Base-by-base conservation (phyloP, 2,797 vertebrate species). In the Octomys mimax region DNA sequence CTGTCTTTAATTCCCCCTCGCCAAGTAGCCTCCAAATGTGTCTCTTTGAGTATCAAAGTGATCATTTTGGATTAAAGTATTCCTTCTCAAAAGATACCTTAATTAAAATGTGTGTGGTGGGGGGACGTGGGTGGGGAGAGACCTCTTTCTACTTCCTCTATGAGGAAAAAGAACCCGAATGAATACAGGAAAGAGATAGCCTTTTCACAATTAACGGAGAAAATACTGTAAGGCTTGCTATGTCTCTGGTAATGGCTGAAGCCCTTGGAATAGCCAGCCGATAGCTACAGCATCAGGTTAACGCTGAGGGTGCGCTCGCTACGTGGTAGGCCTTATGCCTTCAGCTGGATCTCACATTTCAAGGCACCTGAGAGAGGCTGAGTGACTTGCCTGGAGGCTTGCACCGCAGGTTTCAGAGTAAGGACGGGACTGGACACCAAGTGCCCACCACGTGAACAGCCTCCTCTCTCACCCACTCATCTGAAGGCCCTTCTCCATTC, bases 31-130 rank as follows among this genome's bases (percentile, higher is more conserved):
- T 96, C 97, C 97, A 97, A 97, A 97, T 96, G 96, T 96, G 96
- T 96, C 95, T 95, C 91, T 96, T 93, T 73, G 94, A 92, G 97
- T 97, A 96, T 95, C 96, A 97, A 84, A 97, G 88, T 90, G 96
- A 97, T 97, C 97, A 94, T 82, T 96, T 96, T 87, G 96, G 97
- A 97, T 97, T 97, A 96, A 96, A 97, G 96, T 96, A 95, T 96
- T 97, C 91, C 88, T 97, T 96, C 93, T 93, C 91, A 19, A 96
- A 97, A 97, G 97, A 96, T 95, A 97, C 97, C 97, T 97, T 98
- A 98, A 98, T 98, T 97, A 98, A 98, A 98, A 97, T 96, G 93
- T 94, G 81, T 85, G 80, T n/a, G 49, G 21, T 22, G 59, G 59
- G 18, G 46, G 64, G 12, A 2, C 13, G 22, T 1, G 42, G 13